phyloP scores from a whole-genome alignment of 2,797 vertebrate species.

The Sebastes kiyomatsui region DNA sequence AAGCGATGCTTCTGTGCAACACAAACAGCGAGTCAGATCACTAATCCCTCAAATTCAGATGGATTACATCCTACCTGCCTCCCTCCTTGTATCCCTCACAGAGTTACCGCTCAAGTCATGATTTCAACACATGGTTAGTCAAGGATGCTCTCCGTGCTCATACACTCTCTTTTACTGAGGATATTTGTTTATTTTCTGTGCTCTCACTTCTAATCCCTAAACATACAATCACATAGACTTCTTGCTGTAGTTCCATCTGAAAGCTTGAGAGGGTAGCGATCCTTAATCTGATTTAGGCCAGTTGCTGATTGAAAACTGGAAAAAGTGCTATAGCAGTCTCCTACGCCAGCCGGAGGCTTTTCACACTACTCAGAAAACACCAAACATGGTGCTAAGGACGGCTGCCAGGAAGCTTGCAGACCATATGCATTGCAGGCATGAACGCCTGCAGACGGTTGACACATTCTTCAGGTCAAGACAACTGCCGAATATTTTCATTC shows the following conservation, averaged over 20 bases:
- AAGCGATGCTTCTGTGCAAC: conserved; percentile 9
- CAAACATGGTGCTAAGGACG: conserved; percentile 48
- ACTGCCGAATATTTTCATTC: conserved; percentile 52
- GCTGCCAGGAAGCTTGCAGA: conserved; percentile 51
- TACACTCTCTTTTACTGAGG: conserved; percentile 1
- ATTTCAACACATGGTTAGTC: conserved; percentile 49
- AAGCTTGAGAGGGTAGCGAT: conserved; percentile 53
- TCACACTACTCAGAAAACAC: conserved; percentile 53
- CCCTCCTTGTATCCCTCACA: conserved; percentile 26
- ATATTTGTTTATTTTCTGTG: conserved; percentile 24
- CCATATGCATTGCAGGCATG: conserved; percentile 69
- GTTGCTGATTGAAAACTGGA: conserved; percentile 75
- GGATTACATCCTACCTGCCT: conserved; percentile 52
- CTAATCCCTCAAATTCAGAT: conserved; percentile 59
- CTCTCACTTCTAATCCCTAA: conserved; percentile 56
- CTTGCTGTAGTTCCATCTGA: conserved; percentile 44
- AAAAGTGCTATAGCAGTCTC: conserved; percentile 59
- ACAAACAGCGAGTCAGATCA: conserved; percentile 45
- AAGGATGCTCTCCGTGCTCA: conserved; percentile 20
- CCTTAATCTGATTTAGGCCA: conserved; percentile 76
- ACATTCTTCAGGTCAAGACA: conserved; percentile 61
- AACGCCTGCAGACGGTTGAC: conserved; percentile 59
- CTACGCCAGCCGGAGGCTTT: conserved; percentile 60
- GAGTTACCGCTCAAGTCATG: conserved; percentile 17
- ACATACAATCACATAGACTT: conserved; percentile 57